phyloP scores from a whole-genome alignment of 2,888 invertebrate genomes.

The Drosophila lutescens region DNA sequence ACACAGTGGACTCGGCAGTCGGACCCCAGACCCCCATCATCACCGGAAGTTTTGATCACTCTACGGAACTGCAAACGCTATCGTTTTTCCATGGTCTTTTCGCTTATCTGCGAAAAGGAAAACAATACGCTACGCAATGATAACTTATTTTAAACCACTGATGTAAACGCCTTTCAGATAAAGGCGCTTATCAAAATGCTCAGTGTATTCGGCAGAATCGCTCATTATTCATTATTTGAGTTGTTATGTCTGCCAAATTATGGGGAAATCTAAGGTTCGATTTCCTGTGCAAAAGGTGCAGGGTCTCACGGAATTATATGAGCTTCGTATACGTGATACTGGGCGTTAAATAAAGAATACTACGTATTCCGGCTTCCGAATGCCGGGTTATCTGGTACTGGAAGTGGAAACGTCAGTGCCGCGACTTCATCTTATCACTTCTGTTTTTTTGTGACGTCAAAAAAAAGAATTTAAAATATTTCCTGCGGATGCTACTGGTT shows the following conservation, averaged over 20 bases:
- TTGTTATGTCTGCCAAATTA: slow-evolving; percentile 24
- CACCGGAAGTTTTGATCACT: slow-evolving; percentile 64
- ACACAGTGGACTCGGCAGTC: slow-evolving; percentile 51
- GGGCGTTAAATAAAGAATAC: slow-evolving; percentile 10
- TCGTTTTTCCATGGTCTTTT: slow-evolving; percentile 30
- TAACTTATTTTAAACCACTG: slow-evolving; percentile 43
- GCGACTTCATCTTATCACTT: slow-evolving; percentile 7
- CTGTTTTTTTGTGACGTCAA: slow-evolving; percentile 12
- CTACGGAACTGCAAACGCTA: slow-evolving; percentile 49
- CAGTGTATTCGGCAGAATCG: slow-evolving; percentile 43
- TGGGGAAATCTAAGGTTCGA: slow-evolving; percentile 5
- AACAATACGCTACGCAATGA: slow-evolving; percentile 34
- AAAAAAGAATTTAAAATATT: background rate
- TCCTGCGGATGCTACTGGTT: background rate
- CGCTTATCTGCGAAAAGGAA: slow-evolving; percentile 33
- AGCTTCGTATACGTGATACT: background rate
- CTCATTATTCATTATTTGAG: slow-evolving; percentile 55
- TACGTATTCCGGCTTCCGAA: slow-evolving; percentile 4
- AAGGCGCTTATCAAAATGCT: slow-evolving; percentile 24
- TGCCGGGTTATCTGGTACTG: background rate
- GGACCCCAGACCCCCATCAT: slow-evolving; percentile 51
- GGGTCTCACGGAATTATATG: background rate
- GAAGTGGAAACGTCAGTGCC: background rate
- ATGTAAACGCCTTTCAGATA: slow-evolving; percentile 40
- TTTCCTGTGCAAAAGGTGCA: slow-evolving; percentile 18